Percentiles rank a stretch among this genome's conserved stretches.
These are phyloP conservation scores for Sycobia sp. DNA, from an alignment of 1,140 invertebrate species.

Conservation along the genomic window DNA sequence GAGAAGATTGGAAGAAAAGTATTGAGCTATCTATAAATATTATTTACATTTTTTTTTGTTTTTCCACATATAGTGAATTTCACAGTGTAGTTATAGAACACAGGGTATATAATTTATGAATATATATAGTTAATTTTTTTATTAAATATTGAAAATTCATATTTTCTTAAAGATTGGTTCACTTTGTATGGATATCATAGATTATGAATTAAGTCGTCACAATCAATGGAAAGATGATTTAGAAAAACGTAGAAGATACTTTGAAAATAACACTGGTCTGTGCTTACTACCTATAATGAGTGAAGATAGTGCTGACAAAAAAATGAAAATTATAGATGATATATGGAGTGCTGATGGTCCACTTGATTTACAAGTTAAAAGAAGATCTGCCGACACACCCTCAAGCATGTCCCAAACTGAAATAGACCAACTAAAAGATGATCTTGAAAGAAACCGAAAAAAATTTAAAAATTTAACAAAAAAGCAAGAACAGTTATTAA, in stretches of 20 bases:
- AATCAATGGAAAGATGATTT: conserved; percentile 93
- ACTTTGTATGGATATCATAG: conserved; percentile 93
- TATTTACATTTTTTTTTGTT: conserved; percentile 96
- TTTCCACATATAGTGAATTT: conserved; percentile 95
- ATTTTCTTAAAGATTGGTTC: conserved; percentile 81
- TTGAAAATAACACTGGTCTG: conserved; percentile 57
- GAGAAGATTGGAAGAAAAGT: conserved; percentile 97
- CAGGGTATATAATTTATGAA: conserved; percentile 65
- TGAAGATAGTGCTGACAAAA: conserved; percentile 51
- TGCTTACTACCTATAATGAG: conserved; percentile 48
- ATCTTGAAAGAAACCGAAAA: conserved; percentile 79
- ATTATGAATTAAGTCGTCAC: conserved; percentile 90
- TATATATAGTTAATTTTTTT: conserved; percentile 15
- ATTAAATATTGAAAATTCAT: conserved; percentile 16
- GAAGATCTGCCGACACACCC: conserved; percentile 46
- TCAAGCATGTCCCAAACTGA: conserved; percentile 51
- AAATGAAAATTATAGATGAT: conserved; percentile 54
- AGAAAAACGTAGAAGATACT: conserved; percentile 64
- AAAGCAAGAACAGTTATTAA: conserved; percentile 90
- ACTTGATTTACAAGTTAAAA: conserved; percentile 54
- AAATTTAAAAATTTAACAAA: conserved; percentile 81
- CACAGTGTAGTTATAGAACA: conserved; percentile 90
- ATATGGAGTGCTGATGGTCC: conserved; percentile 55
- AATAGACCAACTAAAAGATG: conserved; percentile 73
- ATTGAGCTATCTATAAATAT: conserved; percentile 96